phyloP scores from a whole-genome alignment of 2,888 invertebrate species.

The Physocephala rufipes region DNA sequence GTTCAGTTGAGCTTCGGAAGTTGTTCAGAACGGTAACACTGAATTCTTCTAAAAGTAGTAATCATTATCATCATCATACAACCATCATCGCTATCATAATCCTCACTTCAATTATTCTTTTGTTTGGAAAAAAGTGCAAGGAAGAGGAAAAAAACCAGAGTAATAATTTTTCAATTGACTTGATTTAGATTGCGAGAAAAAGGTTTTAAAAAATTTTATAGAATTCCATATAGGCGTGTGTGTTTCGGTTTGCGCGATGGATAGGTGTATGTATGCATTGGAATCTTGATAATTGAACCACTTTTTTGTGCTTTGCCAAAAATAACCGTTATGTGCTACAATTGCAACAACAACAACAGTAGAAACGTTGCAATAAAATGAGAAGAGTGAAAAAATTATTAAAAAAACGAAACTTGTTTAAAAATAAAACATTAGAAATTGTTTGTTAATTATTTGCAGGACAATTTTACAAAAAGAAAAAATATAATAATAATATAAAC shows the following conservation, averaged over 20 bases:
- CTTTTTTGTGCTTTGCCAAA: not conserved
- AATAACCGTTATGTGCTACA: not conserved
- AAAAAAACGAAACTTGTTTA: not conserved
- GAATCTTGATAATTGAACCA: not conserved
- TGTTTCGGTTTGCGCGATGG: not conserved
- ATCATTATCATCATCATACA: conserved; percentile 10
- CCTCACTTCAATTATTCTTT: conserved; percentile 5
- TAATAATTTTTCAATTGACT: not conserved
- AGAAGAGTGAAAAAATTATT: not conserved
- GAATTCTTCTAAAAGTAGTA: conserved; percentile 10
- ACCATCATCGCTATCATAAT: not conserved
- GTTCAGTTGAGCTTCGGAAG: conserved; percentile 49
- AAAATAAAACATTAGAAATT: not conserved
- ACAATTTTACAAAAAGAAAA: not conserved
- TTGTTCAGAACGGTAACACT: conserved; percentile 39
- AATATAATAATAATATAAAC: not conserved
- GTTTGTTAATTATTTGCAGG: not conserved
- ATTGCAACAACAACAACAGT: not conserved
- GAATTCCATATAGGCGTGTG: not conserved
- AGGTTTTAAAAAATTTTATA: conserved; percentile 5
- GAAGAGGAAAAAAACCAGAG: not conserved
- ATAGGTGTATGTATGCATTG: not conserved
- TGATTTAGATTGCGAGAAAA: not conserved
- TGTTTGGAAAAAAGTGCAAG: not conserved
- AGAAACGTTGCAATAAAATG: not conserved